phyloP scores from a whole-genome alignment of 2,888 invertebrate genomes.

The Caenorhabditis panamensis region DNA sequence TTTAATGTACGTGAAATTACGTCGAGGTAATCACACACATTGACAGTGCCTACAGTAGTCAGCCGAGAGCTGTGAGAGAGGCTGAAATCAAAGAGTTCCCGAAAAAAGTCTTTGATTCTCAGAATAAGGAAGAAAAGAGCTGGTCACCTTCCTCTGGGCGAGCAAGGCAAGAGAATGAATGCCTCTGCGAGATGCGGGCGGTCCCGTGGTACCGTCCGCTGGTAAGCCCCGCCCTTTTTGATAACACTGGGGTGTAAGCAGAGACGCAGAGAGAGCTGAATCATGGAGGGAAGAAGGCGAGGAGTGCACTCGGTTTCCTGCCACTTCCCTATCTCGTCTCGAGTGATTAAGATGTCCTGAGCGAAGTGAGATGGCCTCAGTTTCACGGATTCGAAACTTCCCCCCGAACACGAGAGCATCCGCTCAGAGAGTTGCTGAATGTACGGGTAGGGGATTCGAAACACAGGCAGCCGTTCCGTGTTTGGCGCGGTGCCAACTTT shows the following conservation, averaged over 20 bases:
- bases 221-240: not conserved
- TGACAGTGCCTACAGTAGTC: constrained; percentile 19
- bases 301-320: no score
- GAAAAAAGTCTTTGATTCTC: not conserved
- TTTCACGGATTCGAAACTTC: no score
- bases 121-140: not conserved
- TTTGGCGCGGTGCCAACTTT: no score
- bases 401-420: no score
- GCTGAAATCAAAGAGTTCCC: not conserved
- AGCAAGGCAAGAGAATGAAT: not conserved
- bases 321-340: no score
- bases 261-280: no score
- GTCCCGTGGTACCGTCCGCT: not conserved
- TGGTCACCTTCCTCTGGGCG: not conserved
- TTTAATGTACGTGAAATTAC: constrained; percentile 2
- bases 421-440: no score
- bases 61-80: not conserved
- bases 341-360: no score
- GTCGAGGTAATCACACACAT: constrained; percentile 16
- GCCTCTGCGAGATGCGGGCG: not conserved
- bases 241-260: not conserved
- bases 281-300: no score
- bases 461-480: no score
- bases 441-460: no score
- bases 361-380: no score